Conservation (phyloP, 1,140 invertebrate genomes). For the Hirudo medicinalis region DNA sequence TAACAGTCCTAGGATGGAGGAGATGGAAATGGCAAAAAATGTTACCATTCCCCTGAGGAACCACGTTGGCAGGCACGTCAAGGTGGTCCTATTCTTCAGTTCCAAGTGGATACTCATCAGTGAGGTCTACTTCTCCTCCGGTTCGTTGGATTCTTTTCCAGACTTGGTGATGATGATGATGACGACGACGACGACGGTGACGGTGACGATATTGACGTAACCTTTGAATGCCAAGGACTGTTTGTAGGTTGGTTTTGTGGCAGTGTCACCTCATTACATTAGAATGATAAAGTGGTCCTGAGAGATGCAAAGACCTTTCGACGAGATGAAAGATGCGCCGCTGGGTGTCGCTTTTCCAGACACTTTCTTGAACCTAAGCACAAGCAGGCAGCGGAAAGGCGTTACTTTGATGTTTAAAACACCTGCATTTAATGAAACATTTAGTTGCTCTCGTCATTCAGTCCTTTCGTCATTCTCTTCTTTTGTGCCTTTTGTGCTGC, state of each 20-base stretch:
- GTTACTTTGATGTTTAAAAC: too few species aligned
- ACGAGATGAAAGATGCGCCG: too few species aligned
- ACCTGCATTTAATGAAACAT: too few species aligned
- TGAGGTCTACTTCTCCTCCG: slow-evolving; percentile 51
- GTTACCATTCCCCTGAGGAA: slow-evolving; percentile 72
- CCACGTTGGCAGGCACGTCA: slow-evolving; percentile 65
- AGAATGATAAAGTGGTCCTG: background rate
- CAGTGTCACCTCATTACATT: background rate
- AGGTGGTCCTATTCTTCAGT: slow-evolving; percentile 64
- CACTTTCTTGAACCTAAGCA: too few species aligned
- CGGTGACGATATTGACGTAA: background rate
- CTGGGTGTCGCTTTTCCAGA: too few species aligned
- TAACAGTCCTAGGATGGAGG: slow-evolving; percentile 61
- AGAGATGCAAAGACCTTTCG: too few species aligned
- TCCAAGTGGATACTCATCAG: slow-evolving; percentile 76
- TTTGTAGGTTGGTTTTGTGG: background rate
- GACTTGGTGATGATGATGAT: slow-evolving; percentile 15
- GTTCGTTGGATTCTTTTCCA: slow-evolving; percentile 23
- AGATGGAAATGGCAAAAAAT: slow-evolving; percentile 66
- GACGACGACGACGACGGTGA: background rate
- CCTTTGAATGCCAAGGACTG: background rate
- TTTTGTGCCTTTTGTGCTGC: too few species aligned
- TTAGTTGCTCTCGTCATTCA: too few species aligned
- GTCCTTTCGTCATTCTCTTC: too few species aligned
- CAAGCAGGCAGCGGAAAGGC: too few species aligned